Evolutionary conservation across 2,113 vertebrate species (phyloP).

Genomic region (Tinamus guttatus): DNA sequence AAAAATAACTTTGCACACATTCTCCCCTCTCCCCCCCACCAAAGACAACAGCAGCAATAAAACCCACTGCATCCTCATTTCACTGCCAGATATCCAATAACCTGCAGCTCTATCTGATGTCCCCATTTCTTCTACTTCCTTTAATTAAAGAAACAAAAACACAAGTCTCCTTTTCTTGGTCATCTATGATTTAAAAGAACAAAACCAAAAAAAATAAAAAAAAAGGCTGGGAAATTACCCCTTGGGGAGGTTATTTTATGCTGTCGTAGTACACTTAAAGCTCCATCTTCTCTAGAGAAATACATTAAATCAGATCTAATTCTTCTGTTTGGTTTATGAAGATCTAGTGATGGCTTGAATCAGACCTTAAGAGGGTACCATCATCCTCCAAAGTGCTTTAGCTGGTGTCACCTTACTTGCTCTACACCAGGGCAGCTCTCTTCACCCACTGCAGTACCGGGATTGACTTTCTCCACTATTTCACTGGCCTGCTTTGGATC

Average conservation of each 20-base stretch:
- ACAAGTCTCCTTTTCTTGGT: slow-evolving; percentile 57
- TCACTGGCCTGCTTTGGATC: background rate
- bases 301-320: slow-evolving; percentile 31
- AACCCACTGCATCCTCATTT: slow-evolving; percentile 39
- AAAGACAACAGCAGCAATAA: background rate
- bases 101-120: background rate
- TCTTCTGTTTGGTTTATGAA: slow-evolving; percentile 37
- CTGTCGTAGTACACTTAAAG: slow-evolving; percentile 25
- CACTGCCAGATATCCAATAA: slow-evolving; percentile 60
- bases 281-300: slow-evolving; percentile 36
- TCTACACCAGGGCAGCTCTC: background rate
- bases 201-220: background rate
- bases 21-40: background rate
- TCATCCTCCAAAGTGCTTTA: background rate
- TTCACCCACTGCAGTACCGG: background rate
- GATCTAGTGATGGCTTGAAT: background rate
- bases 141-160: slow-evolving; percentile 57
- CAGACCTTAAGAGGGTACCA: background rate
- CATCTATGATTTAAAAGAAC: slow-evolving; percentile 22
- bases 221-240: slow-evolving; percentile 39
- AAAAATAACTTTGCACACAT: slow-evolving; percentile 68
- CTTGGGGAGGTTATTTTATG: slow-evolving; percentile 20
- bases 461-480: background rate
- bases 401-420: background rate
- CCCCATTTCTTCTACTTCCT: background rate